A percentile compares a stretch with the other conserved stretches of the same genome.
phyloP scores from a whole-genome alignment of 1,140 invertebrate genomes.

The Tetraneura akinire region DNA sequence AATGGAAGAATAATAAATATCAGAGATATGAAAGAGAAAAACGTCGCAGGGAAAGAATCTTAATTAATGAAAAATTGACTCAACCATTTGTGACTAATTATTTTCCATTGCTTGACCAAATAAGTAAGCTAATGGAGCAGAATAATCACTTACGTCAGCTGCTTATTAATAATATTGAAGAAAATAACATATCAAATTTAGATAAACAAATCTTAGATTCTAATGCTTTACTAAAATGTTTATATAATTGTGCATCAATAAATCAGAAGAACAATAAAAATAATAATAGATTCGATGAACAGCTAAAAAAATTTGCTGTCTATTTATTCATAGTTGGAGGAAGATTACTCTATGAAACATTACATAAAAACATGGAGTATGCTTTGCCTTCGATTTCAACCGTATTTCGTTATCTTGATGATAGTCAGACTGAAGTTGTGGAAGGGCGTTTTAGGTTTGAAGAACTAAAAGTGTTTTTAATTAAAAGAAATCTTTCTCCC shows the following conservation, averaged over 20 bases:
- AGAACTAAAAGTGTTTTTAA: background rate
- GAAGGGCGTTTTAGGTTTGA: background rate
- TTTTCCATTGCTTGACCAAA: background rate
- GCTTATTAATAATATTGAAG: background rate
- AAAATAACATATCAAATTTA: background rate
- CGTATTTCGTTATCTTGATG: background rate
- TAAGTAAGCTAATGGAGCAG: background rate
- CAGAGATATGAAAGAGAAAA: background rate
- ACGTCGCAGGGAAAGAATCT: background rate
- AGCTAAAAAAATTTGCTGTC: background rate
- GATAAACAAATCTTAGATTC: too few species aligned
- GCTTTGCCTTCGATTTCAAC: background rate
- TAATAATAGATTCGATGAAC: background rate
- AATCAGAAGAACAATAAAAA: background rate
- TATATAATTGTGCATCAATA: background rate
- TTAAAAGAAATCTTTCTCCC: background rate
- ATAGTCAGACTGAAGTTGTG: background rate
- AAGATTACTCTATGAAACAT: background rate
- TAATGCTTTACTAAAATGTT: background rate
- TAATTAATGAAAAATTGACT: background rate
- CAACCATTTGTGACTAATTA: background rate
- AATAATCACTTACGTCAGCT: background rate
- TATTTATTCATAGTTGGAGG: background rate
- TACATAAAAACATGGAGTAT: background rate
- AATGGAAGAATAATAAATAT: background rate